Evolutionary conservation across 2,113 vertebrate species (phyloP), one percentile per base, ranked within the genome.

Genomic region (Rutilus rutilus): DNA sequence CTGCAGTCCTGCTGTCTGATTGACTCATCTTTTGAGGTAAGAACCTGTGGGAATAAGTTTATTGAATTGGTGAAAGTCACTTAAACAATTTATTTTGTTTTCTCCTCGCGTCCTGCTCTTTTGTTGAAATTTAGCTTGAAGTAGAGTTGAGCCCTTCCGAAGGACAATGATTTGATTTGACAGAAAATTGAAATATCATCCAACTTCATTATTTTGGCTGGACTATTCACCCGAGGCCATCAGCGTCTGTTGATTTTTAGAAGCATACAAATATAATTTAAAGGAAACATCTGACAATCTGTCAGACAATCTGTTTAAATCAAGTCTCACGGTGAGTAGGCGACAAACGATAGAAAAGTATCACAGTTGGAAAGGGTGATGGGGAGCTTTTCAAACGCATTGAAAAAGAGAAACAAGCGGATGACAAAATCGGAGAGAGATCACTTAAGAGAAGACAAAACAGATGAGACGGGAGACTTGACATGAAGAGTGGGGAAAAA

Each of bases 1-100:
- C 54, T 59, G 89, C 64, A 82, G 65, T 74, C 6, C 85, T 73
- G 81, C 78, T 47, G 57, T 85, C 59, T 74, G 45, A 83, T n/a
- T 87, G 80, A 76, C 82, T 82, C 62, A 80, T 82, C 82, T 67
- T 69, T 15, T 47, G 39, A 93, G 93, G 94, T 91, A 92, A 84
- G 59, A 83, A 71, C 36, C 65, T 60, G 80, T 82, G 71, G 79
- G 23, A 64, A 64, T n/a, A 73, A 15, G 65, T 45, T 83, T 74
- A 76, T 39, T 78, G 23, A 82, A 78, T 19, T 78, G 19, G 30
- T 36, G 10, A 52, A 76, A 36, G 36, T 19, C 60, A 23, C 73
- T 30, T 1, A 78, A 86, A 83, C 65, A 15, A 14, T 82, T 57
- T 45, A 80, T 73, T 86, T 85, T 17, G 33, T 74, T 87, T 89